Conservation (phyloP, 2,888 invertebrate species). For the Monopis laevigella region DNA sequence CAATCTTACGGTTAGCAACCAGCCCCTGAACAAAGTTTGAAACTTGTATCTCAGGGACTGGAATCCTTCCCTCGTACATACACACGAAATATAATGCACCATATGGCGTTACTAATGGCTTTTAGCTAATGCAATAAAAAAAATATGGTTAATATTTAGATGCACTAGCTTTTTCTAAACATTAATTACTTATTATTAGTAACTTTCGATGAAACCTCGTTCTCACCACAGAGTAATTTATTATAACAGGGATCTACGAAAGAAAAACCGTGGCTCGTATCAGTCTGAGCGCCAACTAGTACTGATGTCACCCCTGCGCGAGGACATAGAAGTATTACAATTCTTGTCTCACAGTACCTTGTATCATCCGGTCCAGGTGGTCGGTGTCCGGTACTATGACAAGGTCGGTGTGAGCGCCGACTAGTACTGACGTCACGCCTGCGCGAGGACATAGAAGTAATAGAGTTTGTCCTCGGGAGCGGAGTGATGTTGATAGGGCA, state of each 20-base stretch:
- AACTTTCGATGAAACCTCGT: too few relatives aligned
- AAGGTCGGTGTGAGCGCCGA: constrained; percentile 69
- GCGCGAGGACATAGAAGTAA: constrained; percentile 75
- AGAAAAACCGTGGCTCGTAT: not conserved
- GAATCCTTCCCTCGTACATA: too few relatives aligned
- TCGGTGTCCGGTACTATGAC: constrained; percentile 68
- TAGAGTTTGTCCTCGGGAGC: constrained; percentile 74
- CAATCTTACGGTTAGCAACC: too few relatives aligned
- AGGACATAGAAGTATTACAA: constrained; percentile 73
- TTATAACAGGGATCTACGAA: not conserved
- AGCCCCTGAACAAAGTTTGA: too few relatives aligned
- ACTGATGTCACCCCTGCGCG: constrained; percentile 73
- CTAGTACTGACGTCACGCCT: constrained; percentile 73
- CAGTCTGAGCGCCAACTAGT: constrained; percentile 69
- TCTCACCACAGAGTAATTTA: too few relatives aligned
- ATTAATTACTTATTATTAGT: too few relatives aligned
- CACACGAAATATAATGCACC: too few relatives aligned
- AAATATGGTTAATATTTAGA: too few relatives aligned
- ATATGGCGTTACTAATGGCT: too few relatives aligned
- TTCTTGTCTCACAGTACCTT: constrained; percentile 37
- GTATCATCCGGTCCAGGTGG: constrained; percentile 68
- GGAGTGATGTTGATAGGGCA: constrained; percentile 76
- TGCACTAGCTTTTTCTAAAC: too few relatives aligned
- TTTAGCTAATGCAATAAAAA: too few relatives aligned
- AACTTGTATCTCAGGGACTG: too few relatives aligned